Evolutionary conservation across 2,888 invertebrate species (phyloP), one percentile per base, ranked within the genome.

Genomic region (Nyleta sp.): DNA sequence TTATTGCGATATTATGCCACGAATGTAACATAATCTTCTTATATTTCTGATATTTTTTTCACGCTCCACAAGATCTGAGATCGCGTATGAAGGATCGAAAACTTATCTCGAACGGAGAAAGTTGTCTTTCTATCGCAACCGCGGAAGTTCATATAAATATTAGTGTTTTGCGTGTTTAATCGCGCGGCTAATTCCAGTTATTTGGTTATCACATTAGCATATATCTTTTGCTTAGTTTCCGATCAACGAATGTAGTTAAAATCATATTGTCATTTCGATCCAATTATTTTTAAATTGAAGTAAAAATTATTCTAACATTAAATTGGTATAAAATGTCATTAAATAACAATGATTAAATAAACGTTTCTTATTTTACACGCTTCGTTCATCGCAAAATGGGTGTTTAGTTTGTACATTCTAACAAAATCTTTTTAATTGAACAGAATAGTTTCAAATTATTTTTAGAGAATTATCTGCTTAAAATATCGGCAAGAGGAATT

Each of bases 31-130:
- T 31, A 11, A 55, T 52, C 46, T 52, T 57, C 55, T 50, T 40
- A 6, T 40, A 31, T 42, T 42, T 35, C 11, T n/a, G 35, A n/a
- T 35, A 13, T 11, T 46, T 11, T 46, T 75, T 75, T 57, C 68
- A 73, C 60, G 64, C 72, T 55, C 35, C 52, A 64, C 50, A 52
- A 75, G 64, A 70, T 73, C 46, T 18, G 64, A 42, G 52, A 68
- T 78, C 68, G 31, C 62, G 38, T 52, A 59, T 64, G 48, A 77
- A 71, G 46, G 59, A 77, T 62, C 67, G 68, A 73, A 57, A 62
- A 68, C 55, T 62, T 67, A 73, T 64, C 31, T 35, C 33, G 55
- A 59, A 10, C 55, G 24, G 77, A 68, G 73, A 78, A 78, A 78
- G 78, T 78, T 62, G 68, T 73, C 68, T 78, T 50, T 77, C 72